Percentiles rank a stretch among this genome's conserved stretches.
Conservation (phyloP, 2,113 vertebrate genomes). For the Turnix velox region DNA sequence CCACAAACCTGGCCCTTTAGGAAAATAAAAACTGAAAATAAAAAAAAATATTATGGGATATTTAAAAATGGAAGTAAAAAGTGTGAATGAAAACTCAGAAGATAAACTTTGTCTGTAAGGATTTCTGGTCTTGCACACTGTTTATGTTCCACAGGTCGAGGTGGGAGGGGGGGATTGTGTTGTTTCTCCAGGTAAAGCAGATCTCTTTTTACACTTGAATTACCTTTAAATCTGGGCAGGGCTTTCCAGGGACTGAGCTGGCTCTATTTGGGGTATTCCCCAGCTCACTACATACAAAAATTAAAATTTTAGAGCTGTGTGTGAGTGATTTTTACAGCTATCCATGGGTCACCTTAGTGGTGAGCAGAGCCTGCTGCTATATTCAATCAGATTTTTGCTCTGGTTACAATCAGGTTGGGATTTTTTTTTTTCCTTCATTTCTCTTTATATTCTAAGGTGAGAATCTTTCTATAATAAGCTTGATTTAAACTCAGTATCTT, state of each 20-base stretch:
- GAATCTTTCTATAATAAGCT: background rate
- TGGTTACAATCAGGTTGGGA: background rate
- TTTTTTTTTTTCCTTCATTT: background rate
- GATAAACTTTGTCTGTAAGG: slow-evolving; percentile 17
- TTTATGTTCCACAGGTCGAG: slow-evolving; percentile 12
- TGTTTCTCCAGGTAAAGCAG: background rate
- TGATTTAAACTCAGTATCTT: background rate
- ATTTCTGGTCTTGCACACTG: slow-evolving; percentile 57
- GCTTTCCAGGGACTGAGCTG: slow-evolving; percentile 6
- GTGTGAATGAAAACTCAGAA: slow-evolving; percentile 38
- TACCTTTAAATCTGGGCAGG: slow-evolving; percentile 24
- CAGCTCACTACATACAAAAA: background rate
- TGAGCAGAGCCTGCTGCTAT: background rate
- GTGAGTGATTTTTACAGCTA: background rate
- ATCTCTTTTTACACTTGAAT: slow-evolving; percentile 55
- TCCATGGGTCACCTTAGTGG: background rate
- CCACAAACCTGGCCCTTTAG: slow-evolving; percentile 54
- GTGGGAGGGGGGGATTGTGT: background rate
- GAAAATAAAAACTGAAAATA: slow-evolving; percentile 20
- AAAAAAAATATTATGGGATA: background rate
- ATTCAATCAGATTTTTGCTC: slow-evolving; percentile 27
- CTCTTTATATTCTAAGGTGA: background rate
- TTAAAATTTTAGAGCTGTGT: background rate
- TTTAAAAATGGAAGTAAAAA: slow-evolving; percentile 2
- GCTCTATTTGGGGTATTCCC: slow-evolving; percentile 11